Evolutionary conservation across 2,113 vertebrate genomes (phyloP).

Genomic region (Deroptyus accipitrinus): DNA sequence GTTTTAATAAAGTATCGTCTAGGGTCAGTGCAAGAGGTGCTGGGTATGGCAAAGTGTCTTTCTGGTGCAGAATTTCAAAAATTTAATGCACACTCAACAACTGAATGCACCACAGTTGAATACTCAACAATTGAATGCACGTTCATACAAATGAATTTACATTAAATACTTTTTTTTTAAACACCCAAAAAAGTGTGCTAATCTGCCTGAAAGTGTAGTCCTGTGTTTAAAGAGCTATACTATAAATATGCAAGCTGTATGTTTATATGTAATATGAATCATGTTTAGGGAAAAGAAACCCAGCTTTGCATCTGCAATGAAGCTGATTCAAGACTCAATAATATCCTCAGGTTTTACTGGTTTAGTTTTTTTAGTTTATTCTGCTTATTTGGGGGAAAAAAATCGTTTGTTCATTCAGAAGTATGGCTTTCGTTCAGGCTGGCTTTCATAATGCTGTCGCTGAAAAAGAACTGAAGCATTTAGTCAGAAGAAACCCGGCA

Average conservation of each 20-base stretch:
- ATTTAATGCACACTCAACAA: neutral
- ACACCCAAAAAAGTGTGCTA: neutral
- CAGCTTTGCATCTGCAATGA: neutral
- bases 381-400: neutral
- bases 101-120: neutral
- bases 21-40: neutral
- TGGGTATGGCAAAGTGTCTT: neutral
- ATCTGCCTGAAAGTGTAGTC: neutral
- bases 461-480: neutral
- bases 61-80: neutral
- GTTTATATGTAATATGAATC: neutral
- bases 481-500: neutral
- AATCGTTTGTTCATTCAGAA: neutral
- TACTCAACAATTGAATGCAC: neutral
- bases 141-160: neutral
- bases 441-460: neutral
- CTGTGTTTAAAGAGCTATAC: neutral
- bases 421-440: neutral
- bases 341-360: neutral
- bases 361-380: neutral
- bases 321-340: neutral
- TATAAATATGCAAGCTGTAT: neutral
- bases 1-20: neutral
- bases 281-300: neutral
- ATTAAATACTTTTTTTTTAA: neutral